These are phyloP conservation scores for Scyliorhinus canicula DNA, from an alignment of 2,797 vertebrate species.

Conservation along the genomic window DNA sequence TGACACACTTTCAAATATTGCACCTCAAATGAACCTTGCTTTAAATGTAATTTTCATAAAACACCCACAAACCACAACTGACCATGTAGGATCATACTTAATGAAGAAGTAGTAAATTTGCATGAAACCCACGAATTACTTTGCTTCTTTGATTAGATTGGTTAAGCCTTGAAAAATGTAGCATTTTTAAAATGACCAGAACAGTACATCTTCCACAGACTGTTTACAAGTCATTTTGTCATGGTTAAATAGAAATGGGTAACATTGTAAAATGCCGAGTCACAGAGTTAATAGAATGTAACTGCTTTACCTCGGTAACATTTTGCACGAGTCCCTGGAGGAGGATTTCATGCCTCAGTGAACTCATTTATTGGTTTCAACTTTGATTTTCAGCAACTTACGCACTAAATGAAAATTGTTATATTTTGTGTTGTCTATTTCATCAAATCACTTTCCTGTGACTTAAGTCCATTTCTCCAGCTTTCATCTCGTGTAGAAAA, in stretches of 20 bases:
- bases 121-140: background rate
- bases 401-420: background rate
- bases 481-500: background rate
- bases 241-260: background rate
- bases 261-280: conserved; percentile 9
- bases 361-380: background rate
- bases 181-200: background rate
- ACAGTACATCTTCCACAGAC: background rate
- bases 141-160: background rate
- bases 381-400: background rate
- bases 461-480: background rate
- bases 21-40: background rate
- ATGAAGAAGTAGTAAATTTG: background rate
- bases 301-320: background rate
- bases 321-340: background rate
- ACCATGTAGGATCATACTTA: background rate
- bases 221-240: background rate
- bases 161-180: background rate
- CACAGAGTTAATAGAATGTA: background rate
- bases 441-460: background rate
- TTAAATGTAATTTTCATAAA: background rate
- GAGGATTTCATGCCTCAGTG: background rate
- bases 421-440: background rate
- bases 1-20: background rate
- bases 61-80: background rate